Base-by-base conservation (phyloP, 2,888 invertebrate genomes). In the Perizoma flavofasciatum region DNA sequence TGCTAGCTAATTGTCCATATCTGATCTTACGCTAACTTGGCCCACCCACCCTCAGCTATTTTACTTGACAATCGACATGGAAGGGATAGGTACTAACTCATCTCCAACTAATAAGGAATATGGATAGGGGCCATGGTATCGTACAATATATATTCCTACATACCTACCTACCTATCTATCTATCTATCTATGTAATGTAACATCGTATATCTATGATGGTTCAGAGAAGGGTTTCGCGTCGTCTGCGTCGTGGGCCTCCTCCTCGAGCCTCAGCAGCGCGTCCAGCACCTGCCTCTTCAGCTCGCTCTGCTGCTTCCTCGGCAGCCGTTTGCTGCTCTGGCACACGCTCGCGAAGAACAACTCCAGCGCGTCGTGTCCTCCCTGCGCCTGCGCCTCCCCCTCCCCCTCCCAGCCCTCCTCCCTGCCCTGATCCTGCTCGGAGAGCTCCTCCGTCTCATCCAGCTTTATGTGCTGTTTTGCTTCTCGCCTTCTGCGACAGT, bases 281-380 rank as follows among this genome's bases (percentile, higher is more conserved):
- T 91, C 89, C 47, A 91, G 74, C 0, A 89, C 85, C 45, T 83
- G 84, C 37, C 82, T 74, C 69, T 91, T 90, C 22, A 91, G 69
- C 35, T 71, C 69, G 61, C 78, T 77, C 72, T 88, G 89, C 53
- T 75, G 70, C 44, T 72, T 77, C 41, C 74, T 68, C 4, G 90
- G 86, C 37, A 92, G 74, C 1, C 89, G 75, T 68, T 82, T 83
- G 40, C 85, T 79, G 72, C 89, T 88, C 68, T 88, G 88, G 69
- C 91, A 91, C 52, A 91, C 86, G 70, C 89, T 89, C 9, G 91
- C 90, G 66, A 92, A 92, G 80, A 90, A 92, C 69, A 92, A 72
- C 41, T 91, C 91, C 34, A 92, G 63, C 0, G 88, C 80, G 55
- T 88, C 88, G 33, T 81, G 72, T 49, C 81, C 85, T 62, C 11